Conservation (phyloP, 2,113 vertebrate genomes). For the Pelecanoides urinatrix region DNA sequence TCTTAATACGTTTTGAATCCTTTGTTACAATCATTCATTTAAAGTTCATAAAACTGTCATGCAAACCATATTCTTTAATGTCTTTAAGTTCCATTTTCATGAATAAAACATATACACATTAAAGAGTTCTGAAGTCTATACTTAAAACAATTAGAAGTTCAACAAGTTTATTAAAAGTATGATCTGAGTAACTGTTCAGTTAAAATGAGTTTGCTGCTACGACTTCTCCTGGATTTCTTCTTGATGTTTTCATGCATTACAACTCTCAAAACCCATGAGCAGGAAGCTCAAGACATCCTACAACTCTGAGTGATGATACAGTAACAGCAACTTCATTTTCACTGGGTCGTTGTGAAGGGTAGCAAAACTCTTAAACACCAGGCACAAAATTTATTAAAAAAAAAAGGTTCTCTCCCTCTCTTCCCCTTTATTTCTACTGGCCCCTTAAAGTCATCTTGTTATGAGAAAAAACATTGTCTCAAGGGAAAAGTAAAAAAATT, state of each 20-base stretch:
- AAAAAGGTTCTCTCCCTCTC: neutral
- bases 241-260: neutral
- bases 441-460: neutral
- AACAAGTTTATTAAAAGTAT: neutral
- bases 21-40: conserved; percentile 11
- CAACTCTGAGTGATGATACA: neutral
- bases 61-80: neutral
- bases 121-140: neutral
- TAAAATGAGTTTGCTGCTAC: neutral
- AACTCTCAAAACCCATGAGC: neutral
- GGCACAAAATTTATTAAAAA: neutral
- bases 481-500: neutral
- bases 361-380: neutral
- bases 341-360: neutral
- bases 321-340: neutral
- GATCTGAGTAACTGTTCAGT: neutral
- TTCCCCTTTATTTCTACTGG: neutral
- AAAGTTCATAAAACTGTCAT: conserved; percentile 25
- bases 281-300: neutral
- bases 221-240: neutral
- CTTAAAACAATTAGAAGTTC: neutral
- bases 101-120: conserved; percentile 28
- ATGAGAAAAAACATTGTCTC: neutral
- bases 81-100: neutral
- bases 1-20: neutral